Evolutionary conservation across 1,140 invertebrate genomes (phyloP).

Genomic region (Leptinotarsa undecemlineata): DNA sequence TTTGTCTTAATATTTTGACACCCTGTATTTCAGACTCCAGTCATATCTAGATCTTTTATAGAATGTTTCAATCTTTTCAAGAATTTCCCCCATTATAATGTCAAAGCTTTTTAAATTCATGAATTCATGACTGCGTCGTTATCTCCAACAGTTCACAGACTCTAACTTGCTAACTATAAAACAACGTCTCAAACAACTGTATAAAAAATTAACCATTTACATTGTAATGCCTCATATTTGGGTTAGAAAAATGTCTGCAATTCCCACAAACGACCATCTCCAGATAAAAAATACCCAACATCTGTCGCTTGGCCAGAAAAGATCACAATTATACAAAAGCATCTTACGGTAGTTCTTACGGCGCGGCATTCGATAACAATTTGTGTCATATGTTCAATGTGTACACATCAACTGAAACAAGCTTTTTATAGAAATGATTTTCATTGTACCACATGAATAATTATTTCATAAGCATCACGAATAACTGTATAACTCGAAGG

Average conservation of each 20-base stretch:
- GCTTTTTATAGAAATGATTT: constrained; percentile 6
- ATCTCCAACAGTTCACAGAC: too few relatives aligned
- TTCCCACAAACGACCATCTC: background rate
- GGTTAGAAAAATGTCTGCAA: background rate
- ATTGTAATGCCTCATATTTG: background rate
- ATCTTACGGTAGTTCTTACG: constrained; percentile 5
- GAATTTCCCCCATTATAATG: too few relatives aligned
- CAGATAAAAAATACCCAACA: background rate
- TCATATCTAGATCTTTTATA: too few relatives aligned
- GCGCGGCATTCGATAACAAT: constrained; percentile 5
- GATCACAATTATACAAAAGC: background rate
- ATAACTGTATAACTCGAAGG: background rate
- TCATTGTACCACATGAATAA: background rate
- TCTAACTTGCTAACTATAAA: too few relatives aligned
- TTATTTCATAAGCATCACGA: background rate
- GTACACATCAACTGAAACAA: background rate
- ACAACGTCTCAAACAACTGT: too few relatives aligned
- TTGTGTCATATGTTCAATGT: constrained; percentile 8
- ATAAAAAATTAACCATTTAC: too few relatives aligned
- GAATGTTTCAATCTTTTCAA: too few relatives aligned
- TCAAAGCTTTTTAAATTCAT: too few relatives aligned
- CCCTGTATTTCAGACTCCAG: too few relatives aligned
- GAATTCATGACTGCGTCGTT: too few relatives aligned
- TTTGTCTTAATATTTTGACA: too few relatives aligned
- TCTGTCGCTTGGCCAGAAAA: constrained; percentile 3